phyloP scores from a whole-genome alignment of 2,113 vertebrate genomes.

The Fulmarus glacialis region DNA sequence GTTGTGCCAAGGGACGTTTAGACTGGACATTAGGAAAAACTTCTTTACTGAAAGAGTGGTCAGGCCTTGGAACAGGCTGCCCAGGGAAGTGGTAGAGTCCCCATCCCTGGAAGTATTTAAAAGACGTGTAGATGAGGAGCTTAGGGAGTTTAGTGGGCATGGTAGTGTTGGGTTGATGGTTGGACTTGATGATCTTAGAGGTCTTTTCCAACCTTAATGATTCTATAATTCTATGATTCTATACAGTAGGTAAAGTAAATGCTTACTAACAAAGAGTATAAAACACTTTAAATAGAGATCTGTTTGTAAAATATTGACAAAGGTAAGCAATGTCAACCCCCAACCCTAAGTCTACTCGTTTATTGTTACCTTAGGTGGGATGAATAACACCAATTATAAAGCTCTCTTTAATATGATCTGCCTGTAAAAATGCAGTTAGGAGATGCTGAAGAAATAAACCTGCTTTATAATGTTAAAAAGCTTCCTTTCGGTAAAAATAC shows the following conservation, averaged over 20 bases:
- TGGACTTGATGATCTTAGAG: too few species aligned
- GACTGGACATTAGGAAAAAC: too few species aligned
- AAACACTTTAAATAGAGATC: background rate
- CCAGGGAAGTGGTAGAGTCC: too few species aligned
- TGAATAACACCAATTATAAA: background rate
- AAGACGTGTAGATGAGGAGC: too few species aligned
- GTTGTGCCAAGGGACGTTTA: too few species aligned
- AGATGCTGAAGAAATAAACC: background rate
- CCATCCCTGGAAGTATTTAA: too few species aligned
- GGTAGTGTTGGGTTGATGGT: too few species aligned
- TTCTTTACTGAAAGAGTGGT: too few species aligned
- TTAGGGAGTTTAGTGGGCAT: too few species aligned
- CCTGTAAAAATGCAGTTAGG: background rate
- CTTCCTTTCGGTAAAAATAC: background rate
- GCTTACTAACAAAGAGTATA: background rate
- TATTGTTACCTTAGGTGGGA: background rate
- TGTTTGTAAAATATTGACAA: background rate
- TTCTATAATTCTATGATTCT: too few species aligned
- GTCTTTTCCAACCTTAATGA: too few species aligned
- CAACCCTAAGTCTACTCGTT: background rate
- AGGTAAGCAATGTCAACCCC: background rate
- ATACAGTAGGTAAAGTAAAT: background rate
- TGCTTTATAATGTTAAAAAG: background rate
- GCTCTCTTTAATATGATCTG: background rate
- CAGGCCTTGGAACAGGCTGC: too few species aligned